Evolutionary conservation across 2,113 vertebrate species (phyloP).

Genomic region (Rafetus swinhoei): DNA sequence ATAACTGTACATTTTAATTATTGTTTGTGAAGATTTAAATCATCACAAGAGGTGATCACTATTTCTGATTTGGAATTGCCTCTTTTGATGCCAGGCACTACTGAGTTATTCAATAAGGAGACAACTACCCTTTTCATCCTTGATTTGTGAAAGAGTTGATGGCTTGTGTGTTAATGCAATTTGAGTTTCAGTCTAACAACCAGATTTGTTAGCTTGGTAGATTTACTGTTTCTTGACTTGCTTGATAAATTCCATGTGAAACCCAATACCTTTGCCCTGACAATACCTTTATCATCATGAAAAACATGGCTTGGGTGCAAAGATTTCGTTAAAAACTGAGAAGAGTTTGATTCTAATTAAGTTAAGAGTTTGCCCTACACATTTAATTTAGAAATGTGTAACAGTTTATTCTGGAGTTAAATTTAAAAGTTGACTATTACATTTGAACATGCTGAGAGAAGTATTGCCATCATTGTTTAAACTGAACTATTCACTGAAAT

Average conservation of each 20-base stretch:
- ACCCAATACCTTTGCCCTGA: conserved; percentile 46
- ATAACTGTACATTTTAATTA: conserved; percentile 45
- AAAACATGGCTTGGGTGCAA: conserved; percentile 12
- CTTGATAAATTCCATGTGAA: conserved; percentile 67
- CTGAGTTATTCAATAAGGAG: conserved; percentile 22
- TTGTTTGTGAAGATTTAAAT: conserved; percentile 35
- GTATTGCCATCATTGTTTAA: background rate
- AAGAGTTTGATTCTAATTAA: background rate
- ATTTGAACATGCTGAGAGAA: background rate
- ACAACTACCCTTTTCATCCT: conserved; percentile 66
- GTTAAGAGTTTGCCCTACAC: background rate
- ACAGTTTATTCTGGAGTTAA: background rate
- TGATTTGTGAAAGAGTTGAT: conserved; percentile 61
- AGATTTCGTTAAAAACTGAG: background rate
- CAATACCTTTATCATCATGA: conserved; percentile 48
- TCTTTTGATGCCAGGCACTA: conserved; percentile 29
- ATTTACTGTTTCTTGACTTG: conserved; percentile 66
- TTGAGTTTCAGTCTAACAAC: conserved; percentile 53
- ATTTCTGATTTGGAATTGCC: conserved; percentile 39
- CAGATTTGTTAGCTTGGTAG: conserved; percentile 58
- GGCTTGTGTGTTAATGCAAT: conserved; percentile 62
- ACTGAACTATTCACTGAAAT: background rate
- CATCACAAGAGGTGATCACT: conserved; percentile 27
- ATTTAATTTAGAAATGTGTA: background rate
- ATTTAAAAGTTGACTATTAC: background rate